These are phyloP conservation scores for Archivesica marissinica DNA, from an alignment of 1,140 invertebrate genomes.

Conservation along the genomic window DNA sequence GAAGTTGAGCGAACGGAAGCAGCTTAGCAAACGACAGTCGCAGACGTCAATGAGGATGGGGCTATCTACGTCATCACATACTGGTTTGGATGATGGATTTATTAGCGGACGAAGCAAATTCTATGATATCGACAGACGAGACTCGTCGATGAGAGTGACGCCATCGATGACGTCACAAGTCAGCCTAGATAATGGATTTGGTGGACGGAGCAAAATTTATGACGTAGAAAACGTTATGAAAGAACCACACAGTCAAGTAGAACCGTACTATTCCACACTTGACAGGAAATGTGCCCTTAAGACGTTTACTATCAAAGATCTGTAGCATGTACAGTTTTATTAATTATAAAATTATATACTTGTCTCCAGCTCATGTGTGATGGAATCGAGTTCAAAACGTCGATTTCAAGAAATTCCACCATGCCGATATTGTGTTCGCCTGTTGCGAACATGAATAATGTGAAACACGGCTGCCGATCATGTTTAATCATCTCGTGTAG, in stretches of 20 bases:
- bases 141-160: neutral
- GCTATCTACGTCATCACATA: slow-evolving; percentile 33
- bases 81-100: slow-evolving; percentile 27
- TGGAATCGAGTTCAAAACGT: too few species aligned
- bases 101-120: neutral
- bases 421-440: too few species aligned
- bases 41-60: slow-evolving; percentile 1
- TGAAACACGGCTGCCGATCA: too few species aligned
- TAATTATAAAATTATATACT: too few species aligned
- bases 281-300: slow-evolving; percentile 43
- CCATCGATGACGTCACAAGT: slow-evolving; percentile 44
- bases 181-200: slow-evolving; percentile 43
- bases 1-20: slow-evolving; percentile 13
- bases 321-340: slow-evolving; percentile 9
- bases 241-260: slow-evolving; percentile 9
- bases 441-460: too few species aligned
- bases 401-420: too few species aligned
- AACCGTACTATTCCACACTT: slow-evolving; percentile 40
- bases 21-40: slow-evolving; percentile 4
- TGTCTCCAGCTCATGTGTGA: too few species aligned
- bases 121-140: slow-evolving; percentile 46
- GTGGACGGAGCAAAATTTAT: slow-evolving; percentile 44
- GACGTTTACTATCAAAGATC: slow-evolving; percentile 54
- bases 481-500: too few species aligned
- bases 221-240: slow-evolving; percentile 42